Base-by-base conservation (phyloP, 2,797 vertebrate species). In the Enteromius unitaeniatus region DNA sequence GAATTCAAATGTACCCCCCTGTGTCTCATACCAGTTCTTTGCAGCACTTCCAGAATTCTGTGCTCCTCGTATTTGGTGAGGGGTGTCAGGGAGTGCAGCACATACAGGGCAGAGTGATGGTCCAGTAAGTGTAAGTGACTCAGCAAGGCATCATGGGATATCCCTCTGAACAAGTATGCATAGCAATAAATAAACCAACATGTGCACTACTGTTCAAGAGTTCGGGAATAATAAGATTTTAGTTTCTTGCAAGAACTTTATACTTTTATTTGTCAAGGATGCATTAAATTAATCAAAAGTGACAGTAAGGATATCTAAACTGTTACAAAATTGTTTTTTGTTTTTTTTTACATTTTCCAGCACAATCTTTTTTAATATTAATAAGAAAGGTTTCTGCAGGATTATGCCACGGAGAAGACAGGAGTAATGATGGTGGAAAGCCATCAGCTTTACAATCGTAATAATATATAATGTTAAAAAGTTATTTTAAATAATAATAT, bases 21-120 rank as follows among this genome's bases (percentile, higher is more conserved):
- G 19, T 17, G 14, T 42, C 51, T 26, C 84, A 40, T 62, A 89
- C 90, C 85, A 91, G 85, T 90, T 62, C 92, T 95, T 0, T 97
- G 95, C 87, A 99, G 94, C 21, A 99, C 94, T 49, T 95, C 93
- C 85, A 97, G 92, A 79, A 99, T 96, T 89, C 92, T 92, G 0
- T 93, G 93, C 88, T 99, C 97, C 64, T 96, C 95, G 90, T 96
- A 94, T 75, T 94, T 93, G 90, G 96, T 92, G 84, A 99, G 90
- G 85, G 96, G 94, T 84, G 96, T 98, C 89, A 99, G 93, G 73
- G 96, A 96, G 89, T 99, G 95, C 82, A 99, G 94, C 80, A 97
- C 93, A 58, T 97, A 98, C 10, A 99, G 92, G 0, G 97, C 95
- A 47, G 98, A 98, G 90, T 97, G 98, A 87, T 91, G 95, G 92